Conservation (phyloP, 2,888 invertebrate species). For the Ctena decussata region DNA sequence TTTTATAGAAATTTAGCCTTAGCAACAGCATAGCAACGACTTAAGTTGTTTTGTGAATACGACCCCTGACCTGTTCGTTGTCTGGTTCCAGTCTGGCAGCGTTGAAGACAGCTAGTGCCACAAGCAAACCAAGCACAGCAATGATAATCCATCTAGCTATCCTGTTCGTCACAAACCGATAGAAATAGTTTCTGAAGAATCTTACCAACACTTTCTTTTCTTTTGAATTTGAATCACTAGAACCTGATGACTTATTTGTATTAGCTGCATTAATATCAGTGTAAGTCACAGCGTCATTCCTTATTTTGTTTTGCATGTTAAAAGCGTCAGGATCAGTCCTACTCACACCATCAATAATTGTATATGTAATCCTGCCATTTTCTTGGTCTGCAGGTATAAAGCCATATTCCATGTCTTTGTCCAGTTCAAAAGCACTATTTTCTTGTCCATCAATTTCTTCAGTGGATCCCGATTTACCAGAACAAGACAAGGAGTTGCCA, state of each 20-base stretch:
- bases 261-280: background rate
- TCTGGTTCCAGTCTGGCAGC: slow-evolving; percentile 75
- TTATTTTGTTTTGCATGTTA: background rate
- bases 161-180: slow-evolving; percentile 74
- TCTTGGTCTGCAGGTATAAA: background rate
- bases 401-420: slow-evolving; percentile 13
- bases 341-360: background rate
- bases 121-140: slow-evolving; percentile 47
- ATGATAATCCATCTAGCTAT: slow-evolving; percentile 73
- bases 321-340: background rate
- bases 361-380: background rate
- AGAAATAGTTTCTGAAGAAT: slow-evolving; percentile 76
- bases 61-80: slow-evolving; percentile 79
- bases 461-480: background rate
- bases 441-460: background rate
- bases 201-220: slow-evolving; percentile 64
- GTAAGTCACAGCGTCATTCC: background rate
- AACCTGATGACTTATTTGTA: background rate
- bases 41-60: too few relatives aligned
- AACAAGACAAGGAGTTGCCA: background rate
- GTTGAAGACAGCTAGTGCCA: slow-evolving; percentile 69
- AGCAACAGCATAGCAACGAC: too few relatives aligned
- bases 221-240: background rate
- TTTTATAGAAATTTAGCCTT: too few relatives aligned
- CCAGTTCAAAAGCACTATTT: background rate